Evolutionary conservation across 2,797 vertebrate genomes (phyloP).

Genomic region (Ispidina lecontei): DNA sequence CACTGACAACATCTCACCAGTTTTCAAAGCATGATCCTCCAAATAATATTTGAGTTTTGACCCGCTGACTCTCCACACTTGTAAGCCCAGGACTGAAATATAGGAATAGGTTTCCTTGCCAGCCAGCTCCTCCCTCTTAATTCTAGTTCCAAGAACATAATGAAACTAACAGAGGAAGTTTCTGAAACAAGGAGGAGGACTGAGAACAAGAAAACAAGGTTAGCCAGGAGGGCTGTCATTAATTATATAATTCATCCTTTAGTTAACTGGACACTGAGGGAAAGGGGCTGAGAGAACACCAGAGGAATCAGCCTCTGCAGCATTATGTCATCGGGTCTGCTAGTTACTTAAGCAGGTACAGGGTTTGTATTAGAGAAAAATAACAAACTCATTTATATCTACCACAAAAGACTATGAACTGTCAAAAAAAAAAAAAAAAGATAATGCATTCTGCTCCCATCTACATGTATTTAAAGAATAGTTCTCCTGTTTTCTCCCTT

Average conservation of each 20-base stretch:
- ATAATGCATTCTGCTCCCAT: not conserved
- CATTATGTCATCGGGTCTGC: constrained; percentile 28
- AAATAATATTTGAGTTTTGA: not conserved
- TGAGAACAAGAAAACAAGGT: constrained; percentile 59
- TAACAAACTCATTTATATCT: not conserved
- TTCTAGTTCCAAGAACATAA: constrained; percentile 63
- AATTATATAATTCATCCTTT: constrained; percentile 56
- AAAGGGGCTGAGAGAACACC: not conserved
- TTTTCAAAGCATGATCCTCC: not conserved
- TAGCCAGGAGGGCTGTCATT: constrained; percentile 38
- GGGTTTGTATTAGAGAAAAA: not conserved
- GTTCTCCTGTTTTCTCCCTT: not conserved
- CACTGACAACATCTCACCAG: not conserved
- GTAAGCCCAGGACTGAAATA: not conserved
- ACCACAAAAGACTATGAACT: not conserved
- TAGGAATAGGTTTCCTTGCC: constrained; percentile 26
- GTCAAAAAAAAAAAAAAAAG: not conserved
- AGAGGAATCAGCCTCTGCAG: not conserved
- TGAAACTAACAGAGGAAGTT: constrained; percentile 68
- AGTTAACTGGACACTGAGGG: constrained; percentile 11
- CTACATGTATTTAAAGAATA: not conserved
- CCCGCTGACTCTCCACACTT: not conserved
- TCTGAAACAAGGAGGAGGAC: constrained; percentile 63
- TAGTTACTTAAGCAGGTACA: not conserved
- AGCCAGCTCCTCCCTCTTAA: constrained; percentile 67